These are phyloP conservation scores for Sisor rabdophorus DNA, from an alignment of 2,113 vertebrate genomes.

Conservation along the genomic window DNA sequence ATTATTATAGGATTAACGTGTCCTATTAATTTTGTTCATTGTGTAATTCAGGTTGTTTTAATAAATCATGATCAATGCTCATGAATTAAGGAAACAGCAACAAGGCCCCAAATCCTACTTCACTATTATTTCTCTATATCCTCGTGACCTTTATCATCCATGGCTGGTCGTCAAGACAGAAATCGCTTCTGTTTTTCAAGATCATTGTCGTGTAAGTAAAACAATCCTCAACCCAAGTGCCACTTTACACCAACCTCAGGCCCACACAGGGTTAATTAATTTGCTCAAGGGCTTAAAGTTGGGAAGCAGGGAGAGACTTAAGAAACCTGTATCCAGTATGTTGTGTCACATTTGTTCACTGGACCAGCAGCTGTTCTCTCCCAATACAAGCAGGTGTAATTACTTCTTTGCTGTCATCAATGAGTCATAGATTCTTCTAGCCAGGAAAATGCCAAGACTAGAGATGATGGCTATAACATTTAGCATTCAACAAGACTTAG, in stretches of 20 bases:
- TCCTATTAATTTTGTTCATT: too few relatives aligned
- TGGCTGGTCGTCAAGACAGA: background rate
- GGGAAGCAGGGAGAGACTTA: background rate
- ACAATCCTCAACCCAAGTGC: background rate
- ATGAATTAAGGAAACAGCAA: background rate
- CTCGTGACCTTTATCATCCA: conserved; percentile 8
- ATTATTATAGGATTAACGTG: too few relatives aligned
- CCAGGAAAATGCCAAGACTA: conserved; percentile 3
- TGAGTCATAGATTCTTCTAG: conserved; percentile 6
- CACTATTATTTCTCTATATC: background rate
- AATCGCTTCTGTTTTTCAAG: conserved; percentile 8
- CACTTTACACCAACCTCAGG: background rate
- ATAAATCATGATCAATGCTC: conserved; percentile 12
- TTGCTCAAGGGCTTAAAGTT: conserved; percentile 15
- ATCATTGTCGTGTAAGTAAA: background rate
- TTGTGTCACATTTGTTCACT: conserved; percentile 28
- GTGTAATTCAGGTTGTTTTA: background rate
- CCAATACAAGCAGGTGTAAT: background rate
- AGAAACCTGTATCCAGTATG: background rate
- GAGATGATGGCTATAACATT: background rate
- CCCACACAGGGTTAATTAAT: conserved; percentile 16
- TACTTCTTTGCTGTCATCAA: conserved; percentile 14
- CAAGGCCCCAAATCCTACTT: background rate
- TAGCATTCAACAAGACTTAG: background rate
- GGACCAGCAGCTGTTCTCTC: conserved; percentile 11